These are phyloP conservation scores for Rhinogobio ventralis DNA, from an alignment of 2,797 vertebrate genomes.

Conservation along the genomic window DNA sequence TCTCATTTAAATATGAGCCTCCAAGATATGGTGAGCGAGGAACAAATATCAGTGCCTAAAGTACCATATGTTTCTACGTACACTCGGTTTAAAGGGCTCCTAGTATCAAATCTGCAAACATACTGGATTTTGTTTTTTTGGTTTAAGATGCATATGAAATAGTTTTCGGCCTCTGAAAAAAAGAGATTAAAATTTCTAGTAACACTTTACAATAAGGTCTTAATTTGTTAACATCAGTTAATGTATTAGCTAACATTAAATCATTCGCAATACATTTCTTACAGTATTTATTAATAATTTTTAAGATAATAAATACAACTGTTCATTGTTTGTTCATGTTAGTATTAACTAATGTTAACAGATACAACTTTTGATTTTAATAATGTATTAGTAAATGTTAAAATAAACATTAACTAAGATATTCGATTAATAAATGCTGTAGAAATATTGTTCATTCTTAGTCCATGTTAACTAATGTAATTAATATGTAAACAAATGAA, in stretches of 20 bases:
- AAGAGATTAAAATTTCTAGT: conserved; percentile 62
- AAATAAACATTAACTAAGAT: not conserved
- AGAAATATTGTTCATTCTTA: not conserved
- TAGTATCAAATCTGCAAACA: conserved; percentile 55
- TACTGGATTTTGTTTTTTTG: conserved; percentile 45
- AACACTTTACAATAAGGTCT: not conserved
- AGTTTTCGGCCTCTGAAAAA: conserved; percentile 63
- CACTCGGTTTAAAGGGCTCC: conserved; percentile 1
- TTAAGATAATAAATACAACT: not conserved
- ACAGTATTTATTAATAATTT: not conserved
- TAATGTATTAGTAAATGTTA: not conserved
- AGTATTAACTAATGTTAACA: not conserved
- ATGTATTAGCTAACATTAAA: not conserved
- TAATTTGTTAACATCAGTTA: not conserved
- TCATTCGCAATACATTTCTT: not conserved
- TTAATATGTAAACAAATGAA: not conserved
- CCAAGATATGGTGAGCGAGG: not conserved
- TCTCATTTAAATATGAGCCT: not conserved
- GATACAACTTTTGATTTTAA: not conserved
- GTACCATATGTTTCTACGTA: not conserved
- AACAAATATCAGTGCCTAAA: conserved; percentile 3
- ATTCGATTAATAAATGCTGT: not conserved
- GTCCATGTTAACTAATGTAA: not conserved
- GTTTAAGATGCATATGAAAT: conserved; percentile 75
- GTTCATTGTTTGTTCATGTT: not conserved